Conservation (phyloP, 2,797 vertebrate species). For the Ambastaia sidthimunki region DNA sequence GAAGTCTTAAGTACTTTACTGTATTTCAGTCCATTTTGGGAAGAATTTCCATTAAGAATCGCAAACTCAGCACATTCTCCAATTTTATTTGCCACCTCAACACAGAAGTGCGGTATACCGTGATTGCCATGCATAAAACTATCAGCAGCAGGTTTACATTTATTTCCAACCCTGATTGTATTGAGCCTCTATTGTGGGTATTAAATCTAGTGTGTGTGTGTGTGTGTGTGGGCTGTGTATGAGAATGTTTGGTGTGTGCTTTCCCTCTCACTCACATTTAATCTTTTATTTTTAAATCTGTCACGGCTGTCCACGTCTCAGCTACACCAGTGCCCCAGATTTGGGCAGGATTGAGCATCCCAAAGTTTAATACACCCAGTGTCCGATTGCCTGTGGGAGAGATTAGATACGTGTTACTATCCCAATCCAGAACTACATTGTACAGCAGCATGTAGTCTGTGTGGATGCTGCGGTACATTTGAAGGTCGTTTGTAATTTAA, state of each 20-base stretch:
- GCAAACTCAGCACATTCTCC: neutral
- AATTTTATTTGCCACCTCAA: neutral
- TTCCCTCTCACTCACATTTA: constrained; percentile 72
- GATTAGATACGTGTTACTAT: constrained; percentile 66
- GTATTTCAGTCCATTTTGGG: constrained; percentile 13
- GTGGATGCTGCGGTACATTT: constrained; percentile 60
- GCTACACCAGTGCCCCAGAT: constrained; percentile 76
- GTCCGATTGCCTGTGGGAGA: constrained; percentile 57
- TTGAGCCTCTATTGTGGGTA: constrained; percentile 15
- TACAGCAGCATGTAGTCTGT: constrained; percentile 12
- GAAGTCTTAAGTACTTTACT: constrained; percentile 5
- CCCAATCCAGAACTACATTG: constrained; percentile 28
- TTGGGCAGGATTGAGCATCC: constrained; percentile 72
- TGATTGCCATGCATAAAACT: neutral
- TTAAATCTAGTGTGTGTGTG: constrained; percentile 18
- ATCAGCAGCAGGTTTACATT: constrained; percentile 17
- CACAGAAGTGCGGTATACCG: neutral
- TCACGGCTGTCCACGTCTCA: constrained; percentile 70
- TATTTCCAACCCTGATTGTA: constrained; percentile 39
- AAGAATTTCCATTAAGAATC: neutral
- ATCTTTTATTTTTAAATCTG: constrained; percentile 83
- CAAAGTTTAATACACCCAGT: constrained; percentile 63
- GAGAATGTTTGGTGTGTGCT: constrained; percentile 61
- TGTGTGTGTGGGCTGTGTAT: constrained; percentile 31
- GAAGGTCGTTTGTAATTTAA: constrained; percentile 73